Evolutionary conservation across 1,140 invertebrate species (phyloP).

Genomic region (Drosophila melanica): DNA sequence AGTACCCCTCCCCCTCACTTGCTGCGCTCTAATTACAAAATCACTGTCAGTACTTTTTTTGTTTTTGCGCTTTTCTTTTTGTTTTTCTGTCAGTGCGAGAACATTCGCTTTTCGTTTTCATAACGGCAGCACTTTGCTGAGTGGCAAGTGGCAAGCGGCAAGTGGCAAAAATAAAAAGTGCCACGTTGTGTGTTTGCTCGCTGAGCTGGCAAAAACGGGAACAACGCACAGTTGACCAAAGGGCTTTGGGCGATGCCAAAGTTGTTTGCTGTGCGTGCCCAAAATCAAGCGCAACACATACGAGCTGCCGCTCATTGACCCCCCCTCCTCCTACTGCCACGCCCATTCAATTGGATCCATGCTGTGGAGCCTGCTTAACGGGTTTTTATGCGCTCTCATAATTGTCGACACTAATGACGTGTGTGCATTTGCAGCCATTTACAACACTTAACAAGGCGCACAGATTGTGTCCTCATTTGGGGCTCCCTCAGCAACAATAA

Average conservation of each 20-base stretch:
- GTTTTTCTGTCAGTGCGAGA: conserved; percentile 38
- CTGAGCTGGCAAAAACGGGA: conserved; percentile 50
- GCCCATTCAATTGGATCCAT: not conserved
- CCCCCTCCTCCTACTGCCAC: not conserved
- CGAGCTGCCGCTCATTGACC: not conserved
- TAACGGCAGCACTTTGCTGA: conserved; percentile 57
- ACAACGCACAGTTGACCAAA: conserved; percentile 46
- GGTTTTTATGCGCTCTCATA: conserved; percentile 53
- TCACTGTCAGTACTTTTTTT: conserved; percentile 45
- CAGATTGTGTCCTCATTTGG: not conserved
- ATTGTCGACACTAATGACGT: conserved; percentile 50
- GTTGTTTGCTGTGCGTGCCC: conserved; percentile 49
- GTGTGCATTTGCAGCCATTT: conserved; percentile 28
- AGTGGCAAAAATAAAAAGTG: conserved; percentile 40
- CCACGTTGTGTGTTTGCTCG: conserved; percentile 68
- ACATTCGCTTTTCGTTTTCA: conserved; percentile 51
- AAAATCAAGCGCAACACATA: conserved; percentile 34
- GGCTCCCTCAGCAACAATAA: conserved; percentile 12
- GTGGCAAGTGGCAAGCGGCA: conserved; percentile 51
- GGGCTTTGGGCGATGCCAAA: conserved; percentile 35
- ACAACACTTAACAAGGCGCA: conserved; percentile 25
- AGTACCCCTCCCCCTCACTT: conserved; percentile 21
- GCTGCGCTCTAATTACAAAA: conserved; percentile 66
- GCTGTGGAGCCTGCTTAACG: conserved; percentile 26
- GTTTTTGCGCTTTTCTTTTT: not conserved